A percentile compares a stretch with the other conserved stretches of the same genome.
Evolutionary conservation across 2,797 vertebrate genomes (phyloP).

Genomic region (Lacerta agilis): DNA sequence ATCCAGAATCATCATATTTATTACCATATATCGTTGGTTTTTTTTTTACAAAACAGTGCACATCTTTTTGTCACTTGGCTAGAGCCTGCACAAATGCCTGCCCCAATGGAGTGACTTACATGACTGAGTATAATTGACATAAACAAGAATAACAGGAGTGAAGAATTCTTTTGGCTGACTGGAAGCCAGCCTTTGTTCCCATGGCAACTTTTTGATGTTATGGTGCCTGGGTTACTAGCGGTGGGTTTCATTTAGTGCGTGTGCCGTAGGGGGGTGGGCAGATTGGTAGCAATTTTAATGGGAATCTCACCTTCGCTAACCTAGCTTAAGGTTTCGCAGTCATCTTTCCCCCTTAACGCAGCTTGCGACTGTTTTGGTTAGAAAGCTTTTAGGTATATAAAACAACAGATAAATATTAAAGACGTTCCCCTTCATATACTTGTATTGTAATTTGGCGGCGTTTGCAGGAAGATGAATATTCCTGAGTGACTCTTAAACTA

Average conservation of each 20-base stretch:
- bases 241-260: slow-evolving; percentile 49
- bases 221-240: slow-evolving; percentile 45
- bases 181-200: slow-evolving; percentile 70
- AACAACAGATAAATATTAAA: not conserved
- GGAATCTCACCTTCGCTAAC: slow-evolving; percentile 59
- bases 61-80: slow-evolving; percentile 12
- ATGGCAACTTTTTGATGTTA: slow-evolving; percentile 70
- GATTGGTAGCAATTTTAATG: slow-evolving; percentile 65
- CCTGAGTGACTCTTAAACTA: not conserved
- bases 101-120: not conserved
- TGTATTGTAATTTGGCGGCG: not conserved
- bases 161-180: slow-evolving; percentile 70
- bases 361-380: slow-evolving; percentile 24
- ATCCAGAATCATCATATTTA: not conserved
- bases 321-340: slow-evolving; percentile 24
- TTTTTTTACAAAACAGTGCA: slow-evolving; percentile 1
- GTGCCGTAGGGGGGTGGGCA: slow-evolving; percentile 54
- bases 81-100: slow-evolving; percentile 44
- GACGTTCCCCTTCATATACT: not conserved
- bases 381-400: slow-evolving; percentile 11
- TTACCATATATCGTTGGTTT: not conserved
- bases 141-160: slow-evolving; percentile 63
- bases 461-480: not conserved
- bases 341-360: not conserved
- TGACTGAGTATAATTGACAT: slow-evolving; percentile 47